Evolutionary conservation across 2,888 invertebrate genomes (phyloP).

Genomic region (Stictocephala bisonia): DNA sequence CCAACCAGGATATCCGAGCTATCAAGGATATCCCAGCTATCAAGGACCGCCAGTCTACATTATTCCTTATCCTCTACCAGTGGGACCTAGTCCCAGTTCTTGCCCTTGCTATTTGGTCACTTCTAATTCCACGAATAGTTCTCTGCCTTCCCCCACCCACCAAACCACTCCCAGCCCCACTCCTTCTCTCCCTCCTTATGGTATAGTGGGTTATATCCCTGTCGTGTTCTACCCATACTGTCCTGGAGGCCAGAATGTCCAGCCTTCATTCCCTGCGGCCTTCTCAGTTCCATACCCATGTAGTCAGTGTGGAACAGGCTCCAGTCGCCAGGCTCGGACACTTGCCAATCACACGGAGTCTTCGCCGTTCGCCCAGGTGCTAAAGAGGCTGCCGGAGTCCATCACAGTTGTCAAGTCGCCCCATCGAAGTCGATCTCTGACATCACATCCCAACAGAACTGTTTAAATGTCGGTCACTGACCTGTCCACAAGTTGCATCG

Average conservation of each 20-base stretch:
- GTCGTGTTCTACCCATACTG: conserved; percentile 78
- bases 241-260: conserved; percentile 67
- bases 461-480: conserved; percentile 27
- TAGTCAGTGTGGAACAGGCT: conserved; percentile 66
- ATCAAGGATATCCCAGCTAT: conserved; percentile 49
- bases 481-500: conserved; percentile 47
- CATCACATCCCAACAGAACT: too few species aligned
- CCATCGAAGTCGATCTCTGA: conserved; percentile 29
- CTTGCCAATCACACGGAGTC: background rate
- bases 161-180: conserved; percentile 55
- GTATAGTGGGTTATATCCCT: conserved; percentile 76
- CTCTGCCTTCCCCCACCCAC: conserved; percentile 55
- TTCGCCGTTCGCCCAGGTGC: conserved; percentile 40
- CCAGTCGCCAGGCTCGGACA: conserved; percentile 57
- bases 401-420: conserved; percentile 42
- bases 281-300: conserved; percentile 73
- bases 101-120: conserved; percentile 75
- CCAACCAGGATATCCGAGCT: conserved; percentile 51
- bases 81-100: conserved; percentile 71
- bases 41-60: conserved; percentile 63
- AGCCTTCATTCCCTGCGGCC: conserved; percentile 72
- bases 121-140: conserved; percentile 67
- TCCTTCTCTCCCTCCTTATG: conserved; percentile 67
- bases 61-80: conserved; percentile 71
- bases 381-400: conserved; percentile 39